A percentile compares a stretch with the other conserved stretches of the same genome.
These are phyloP conservation scores for Eretmocerus hayati DNA, from an alignment of 2,888 invertebrate species.

Conservation along the genomic window DNA sequence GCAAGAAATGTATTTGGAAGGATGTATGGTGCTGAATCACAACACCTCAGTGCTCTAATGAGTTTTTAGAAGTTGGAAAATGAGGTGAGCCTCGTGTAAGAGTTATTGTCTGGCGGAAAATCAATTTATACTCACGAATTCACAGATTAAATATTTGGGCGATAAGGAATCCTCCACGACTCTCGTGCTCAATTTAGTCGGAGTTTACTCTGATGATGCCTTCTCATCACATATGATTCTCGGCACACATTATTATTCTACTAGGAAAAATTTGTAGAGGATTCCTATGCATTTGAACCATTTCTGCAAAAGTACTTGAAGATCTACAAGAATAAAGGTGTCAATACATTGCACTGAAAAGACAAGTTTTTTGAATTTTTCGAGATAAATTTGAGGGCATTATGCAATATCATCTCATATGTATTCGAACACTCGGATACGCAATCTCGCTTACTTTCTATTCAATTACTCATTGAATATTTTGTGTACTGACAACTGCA, in stretches of 20 bases:
- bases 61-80: constrained; percentile 72
- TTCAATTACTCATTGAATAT: too few relatives aligned
- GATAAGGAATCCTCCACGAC: constrained; percentile 64
- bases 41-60: constrained; percentile 75
- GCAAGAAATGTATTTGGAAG: constrained; percentile 79
- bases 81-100: constrained; percentile 65
- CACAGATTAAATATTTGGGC: constrained; percentile 54
- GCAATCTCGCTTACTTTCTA: too few relatives aligned
- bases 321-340: constrained; percentile 72
- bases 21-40: constrained; percentile 56
- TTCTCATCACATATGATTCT: constrained; percentile 87
- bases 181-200: constrained; percentile 70
- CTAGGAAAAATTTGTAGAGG: constrained; percentile 75
- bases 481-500: too few relatives aligned
- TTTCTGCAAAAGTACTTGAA: constrained; percentile 77
- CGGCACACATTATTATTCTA: constrained; percentile 83
- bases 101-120: too few relatives aligned
- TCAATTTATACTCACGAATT: constrained; percentile 3
- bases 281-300: constrained; percentile 71
- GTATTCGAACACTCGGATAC: not conserved
- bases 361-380: constrained; percentile 65
- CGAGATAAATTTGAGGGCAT: constrained; percentile 45
- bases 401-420: not conserved
- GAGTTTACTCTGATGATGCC: constrained; percentile 85
- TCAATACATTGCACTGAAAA: constrained; percentile 78